Base-by-base conservation (phyloP, 2,113 vertebrate species). In the Herpailurus yagouaroundi region DNA sequence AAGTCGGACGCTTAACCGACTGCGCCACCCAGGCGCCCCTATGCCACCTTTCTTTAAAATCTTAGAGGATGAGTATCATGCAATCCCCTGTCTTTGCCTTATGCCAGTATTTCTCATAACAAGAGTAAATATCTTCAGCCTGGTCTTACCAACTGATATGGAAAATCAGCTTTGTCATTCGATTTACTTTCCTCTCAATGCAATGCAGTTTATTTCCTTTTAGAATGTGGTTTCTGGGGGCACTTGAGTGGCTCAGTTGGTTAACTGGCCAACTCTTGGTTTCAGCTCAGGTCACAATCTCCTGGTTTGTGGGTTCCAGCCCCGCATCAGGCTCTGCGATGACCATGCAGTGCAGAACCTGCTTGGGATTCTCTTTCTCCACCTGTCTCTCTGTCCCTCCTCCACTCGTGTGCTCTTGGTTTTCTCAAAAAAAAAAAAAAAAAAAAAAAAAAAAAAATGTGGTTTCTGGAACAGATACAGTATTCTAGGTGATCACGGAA, bases 401-500 rank as follows among this genome's bases (percentile, higher is more conserved):
- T 21, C 57, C 7, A 60, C 57, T 60, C 21, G 3, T 60, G 57
- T 1, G 21, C 57, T 60, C 57, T 19, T 23, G 57, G 57, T 60
- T 60, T 60, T 23, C 57, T 60, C 21, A 60, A 60, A 60, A 60
- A 83, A 12, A 95, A 95, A 83, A 57, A 57, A 57, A 83, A 12
- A 95, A 83, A 60, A 57, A 57, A 83, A 12, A 95, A 79, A n/a
- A 60, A 60, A 60, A 83, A 12, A 95, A 83, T 79, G 21, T 66
- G 12, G 31, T 57, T 91, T 13, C 36, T 27, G 83, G 31, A 87
- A 57, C 9, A 89, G 23, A 63, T 73, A 36, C 8, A 84, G 12
- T 71, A 93, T 82, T 87, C 50, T 48, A 95, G 14, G 29, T 90
- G n/a, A 68, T 86, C 85, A 74, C 57, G 7, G 52, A 80, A 80